Conservation (phyloP, 2,797 vertebrate genomes). For the Hyperoplus lanceolatus region DNA sequence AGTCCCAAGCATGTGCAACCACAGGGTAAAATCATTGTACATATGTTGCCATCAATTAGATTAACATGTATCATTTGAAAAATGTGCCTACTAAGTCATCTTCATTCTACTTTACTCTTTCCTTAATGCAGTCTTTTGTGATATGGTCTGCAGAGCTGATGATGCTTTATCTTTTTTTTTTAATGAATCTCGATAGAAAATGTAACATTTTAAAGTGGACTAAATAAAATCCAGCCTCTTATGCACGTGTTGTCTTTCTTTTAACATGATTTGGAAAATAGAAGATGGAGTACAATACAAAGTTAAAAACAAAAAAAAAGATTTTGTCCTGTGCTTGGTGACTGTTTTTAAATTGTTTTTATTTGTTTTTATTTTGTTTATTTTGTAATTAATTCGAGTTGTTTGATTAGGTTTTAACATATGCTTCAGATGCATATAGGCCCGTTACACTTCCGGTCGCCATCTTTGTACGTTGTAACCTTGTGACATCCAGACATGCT, state of each 20-base stretch:
- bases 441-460: neutral
- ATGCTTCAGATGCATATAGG: too few relatives aligned
- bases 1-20: constrained; percentile 76
- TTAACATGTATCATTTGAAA: constrained; percentile 80
- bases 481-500: too few relatives aligned
- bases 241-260: constrained; percentile 43
- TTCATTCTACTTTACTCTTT: constrained; percentile 75
- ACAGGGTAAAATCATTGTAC: constrained; percentile 78
- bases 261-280: neutral
- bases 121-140: constrained; percentile 73
- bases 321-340: neutral
- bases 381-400: neutral
- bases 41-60: constrained; percentile 81
- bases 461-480: constrained; percentile 4
- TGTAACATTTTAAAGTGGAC: constrained; percentile 87
- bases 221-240: constrained; percentile 85
- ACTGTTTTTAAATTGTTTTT: neutral
- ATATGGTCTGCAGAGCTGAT: constrained; percentile 76
- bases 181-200: constrained; percentile 85
- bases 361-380: neutral
- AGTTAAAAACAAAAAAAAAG: neutral
- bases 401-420: neutral
- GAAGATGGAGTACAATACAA: neutral
- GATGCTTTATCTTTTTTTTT: constrained; percentile 86
- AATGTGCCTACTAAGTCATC: constrained; percentile 82